Evolutionary conservation across 1,140 invertebrate species (phyloP).

Genomic region (Drosophila neocordata): DNA sequence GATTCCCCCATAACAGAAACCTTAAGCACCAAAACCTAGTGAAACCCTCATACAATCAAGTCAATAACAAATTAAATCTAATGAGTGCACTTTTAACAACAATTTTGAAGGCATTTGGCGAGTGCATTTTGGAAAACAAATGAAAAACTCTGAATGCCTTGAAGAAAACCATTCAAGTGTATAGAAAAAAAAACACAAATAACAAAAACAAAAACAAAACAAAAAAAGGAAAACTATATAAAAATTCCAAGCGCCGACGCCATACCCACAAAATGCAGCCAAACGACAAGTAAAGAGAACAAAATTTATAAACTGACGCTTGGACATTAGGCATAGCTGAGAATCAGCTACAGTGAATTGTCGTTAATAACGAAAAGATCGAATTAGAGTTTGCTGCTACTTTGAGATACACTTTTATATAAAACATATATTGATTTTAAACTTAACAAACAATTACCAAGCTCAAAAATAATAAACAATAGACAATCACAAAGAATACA

Average conservation of each 20-base stretch:
- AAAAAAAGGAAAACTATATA: conserved; percentile 31
- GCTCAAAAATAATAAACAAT: too few species aligned
- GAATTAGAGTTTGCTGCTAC: too few species aligned
- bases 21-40: not conserved
- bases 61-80: conserved; percentile 61
- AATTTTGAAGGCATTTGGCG: conserved; percentile 41
- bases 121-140: conserved; percentile 60
- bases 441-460: too few species aligned
- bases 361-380: not conserved
- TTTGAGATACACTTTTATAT: too few species aligned
- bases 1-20: not conserved
- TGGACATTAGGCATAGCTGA: conserved; percentile 59
- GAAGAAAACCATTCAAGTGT: conserved; percentile 77
- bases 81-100: conserved; percentile 61
- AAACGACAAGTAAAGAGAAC: conserved; percentile 20
- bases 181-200: conserved; percentile 38
- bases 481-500: too few species aligned
- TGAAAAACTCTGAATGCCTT: conserved; percentile 70
- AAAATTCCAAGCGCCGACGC: conserved; percentile 8
- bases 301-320: conserved; percentile 63
- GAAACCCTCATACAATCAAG: conserved; percentile 17
- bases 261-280: conserved; percentile 16
- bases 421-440: too few species aligned
- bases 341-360: conserved; percentile 32
- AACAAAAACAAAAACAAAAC: conserved; percentile 25